Evolutionary conservation across 2,797 vertebrate genomes (phyloP).

Genomic region (Muscicapa striata): DNA sequence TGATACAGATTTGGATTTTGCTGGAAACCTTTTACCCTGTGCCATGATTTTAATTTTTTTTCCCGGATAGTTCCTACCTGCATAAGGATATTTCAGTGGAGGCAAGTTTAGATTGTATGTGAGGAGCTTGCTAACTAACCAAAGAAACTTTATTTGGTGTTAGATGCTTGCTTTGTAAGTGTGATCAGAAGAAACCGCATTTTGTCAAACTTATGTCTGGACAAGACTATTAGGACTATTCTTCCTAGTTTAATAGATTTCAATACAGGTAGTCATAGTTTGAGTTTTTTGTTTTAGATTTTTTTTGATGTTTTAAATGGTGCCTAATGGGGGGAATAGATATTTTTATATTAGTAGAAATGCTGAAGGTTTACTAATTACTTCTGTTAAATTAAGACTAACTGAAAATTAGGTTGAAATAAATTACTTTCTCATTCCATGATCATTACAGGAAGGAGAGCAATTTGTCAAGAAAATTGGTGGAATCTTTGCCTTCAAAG

Average conservation of each 20-base stretch:
- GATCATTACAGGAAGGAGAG: slow-evolving; percentile 86
- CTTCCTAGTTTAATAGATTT: not conserved
- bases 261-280: not conserved
- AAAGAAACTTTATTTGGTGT: not conserved
- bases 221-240: not conserved
- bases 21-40: not conserved
- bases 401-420: not conserved
- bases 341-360: not conserved
- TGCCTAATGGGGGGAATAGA: not conserved
- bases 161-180: not conserved
- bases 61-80: not conserved
- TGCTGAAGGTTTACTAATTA: not conserved
- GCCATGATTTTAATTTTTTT: not conserved
- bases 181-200: not conserved
- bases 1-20: not conserved
- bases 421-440: not conserved
- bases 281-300: not conserved
- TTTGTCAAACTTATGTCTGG: not conserved
- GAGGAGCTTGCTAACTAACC: not conserved
- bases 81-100: not conserved
- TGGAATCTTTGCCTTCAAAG: slow-evolving; percentile 91
- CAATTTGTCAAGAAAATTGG: slow-evolving; percentile 91
- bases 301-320: not conserved
- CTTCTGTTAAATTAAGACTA: not conserved
- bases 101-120: not conserved